Conservation (phyloP, 2,888 invertebrate species). For the Ormyrus pomaceus region DNA sequence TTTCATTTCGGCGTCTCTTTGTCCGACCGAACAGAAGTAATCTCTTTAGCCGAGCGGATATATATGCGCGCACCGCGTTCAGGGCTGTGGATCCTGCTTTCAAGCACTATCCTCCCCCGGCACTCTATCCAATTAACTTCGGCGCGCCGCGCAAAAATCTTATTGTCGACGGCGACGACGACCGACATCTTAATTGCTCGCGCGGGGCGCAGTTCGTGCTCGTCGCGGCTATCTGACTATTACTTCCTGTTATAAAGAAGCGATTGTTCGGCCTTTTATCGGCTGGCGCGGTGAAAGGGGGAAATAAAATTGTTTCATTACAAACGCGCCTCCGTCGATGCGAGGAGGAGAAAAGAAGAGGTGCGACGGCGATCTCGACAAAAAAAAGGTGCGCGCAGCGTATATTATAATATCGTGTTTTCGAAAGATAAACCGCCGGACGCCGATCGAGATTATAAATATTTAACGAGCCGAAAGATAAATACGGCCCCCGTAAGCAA, state of each 20-base stretch:
- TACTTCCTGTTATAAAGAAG: neutral
- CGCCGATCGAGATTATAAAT: constrained; percentile 45
- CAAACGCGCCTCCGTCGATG: too few species aligned
- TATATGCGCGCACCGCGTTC: too few species aligned
- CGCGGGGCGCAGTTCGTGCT: constrained; percentile 1
- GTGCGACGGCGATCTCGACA: too few species aligned
- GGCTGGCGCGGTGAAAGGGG: neutral
- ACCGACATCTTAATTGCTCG: constrained; percentile 5
- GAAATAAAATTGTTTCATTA: too few species aligned
- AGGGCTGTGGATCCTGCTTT: constrained; percentile 15
- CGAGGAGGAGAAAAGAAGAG: too few species aligned
- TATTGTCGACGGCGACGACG: neutral
- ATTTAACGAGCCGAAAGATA: constrained; percentile 35
- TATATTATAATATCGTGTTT: constrained; percentile 2
- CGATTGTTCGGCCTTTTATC: neutral
- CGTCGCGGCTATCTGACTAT: too few species aligned
- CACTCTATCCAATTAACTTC: constrained; percentile 36
- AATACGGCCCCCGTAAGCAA: constrained; percentile 21
- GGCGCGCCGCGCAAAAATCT: constrained; percentile 13
- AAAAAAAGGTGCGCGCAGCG: too few species aligned
- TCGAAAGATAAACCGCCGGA: constrained; percentile 22
- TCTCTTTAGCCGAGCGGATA: neutral
- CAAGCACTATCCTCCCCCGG: neutral
- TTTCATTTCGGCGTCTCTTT: constrained; percentile 17
- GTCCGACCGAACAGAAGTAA: constrained; percentile 18